Evolutionary conservation across 2,797 vertebrate genomes (phyloP).

Genomic region (Macropus fuliginosus): DNA sequence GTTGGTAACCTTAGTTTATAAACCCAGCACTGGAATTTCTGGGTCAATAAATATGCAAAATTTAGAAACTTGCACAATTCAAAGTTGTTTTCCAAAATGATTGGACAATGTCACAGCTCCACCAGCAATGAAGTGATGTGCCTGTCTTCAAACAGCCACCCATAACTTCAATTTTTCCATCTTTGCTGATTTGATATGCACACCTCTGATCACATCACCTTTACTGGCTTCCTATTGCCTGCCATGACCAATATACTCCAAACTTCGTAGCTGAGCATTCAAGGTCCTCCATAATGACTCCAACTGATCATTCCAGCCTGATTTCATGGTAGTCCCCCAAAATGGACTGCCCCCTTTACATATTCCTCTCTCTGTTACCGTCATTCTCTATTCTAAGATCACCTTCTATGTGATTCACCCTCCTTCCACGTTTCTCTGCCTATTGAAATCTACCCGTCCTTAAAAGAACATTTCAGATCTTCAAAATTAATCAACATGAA

Average conservation of each 20-base stretch:
- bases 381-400: neutral
- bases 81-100: neutral
- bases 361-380: neutral
- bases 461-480: neutral
- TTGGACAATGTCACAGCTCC: neutral
- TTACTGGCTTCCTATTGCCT: too few relatives aligned
- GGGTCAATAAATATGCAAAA: neutral
- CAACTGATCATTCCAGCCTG: too few relatives aligned
- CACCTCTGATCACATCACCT: too few relatives aligned
- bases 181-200: too few relatives aligned
- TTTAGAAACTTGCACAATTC: neutral
- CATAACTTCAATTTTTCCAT: too few relatives aligned
- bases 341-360: too few relatives aligned
- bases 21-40: neutral
- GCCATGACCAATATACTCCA: too few relatives aligned
- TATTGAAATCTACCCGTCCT: neutral
- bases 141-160: neutral
- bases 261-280: too few relatives aligned
- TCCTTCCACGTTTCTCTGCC: neutral
- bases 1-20: neutral
- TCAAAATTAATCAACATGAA: constrained; percentile 18
- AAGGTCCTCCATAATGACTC: too few relatives aligned
- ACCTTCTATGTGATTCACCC: neutral
- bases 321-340: too few relatives aligned
- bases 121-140: neutral